Percentiles rank a stretch among this genome's conserved stretches.
Conservation (phyloP, 2,113 vertebrate genomes). For the Cryptotis parvus region DNA sequence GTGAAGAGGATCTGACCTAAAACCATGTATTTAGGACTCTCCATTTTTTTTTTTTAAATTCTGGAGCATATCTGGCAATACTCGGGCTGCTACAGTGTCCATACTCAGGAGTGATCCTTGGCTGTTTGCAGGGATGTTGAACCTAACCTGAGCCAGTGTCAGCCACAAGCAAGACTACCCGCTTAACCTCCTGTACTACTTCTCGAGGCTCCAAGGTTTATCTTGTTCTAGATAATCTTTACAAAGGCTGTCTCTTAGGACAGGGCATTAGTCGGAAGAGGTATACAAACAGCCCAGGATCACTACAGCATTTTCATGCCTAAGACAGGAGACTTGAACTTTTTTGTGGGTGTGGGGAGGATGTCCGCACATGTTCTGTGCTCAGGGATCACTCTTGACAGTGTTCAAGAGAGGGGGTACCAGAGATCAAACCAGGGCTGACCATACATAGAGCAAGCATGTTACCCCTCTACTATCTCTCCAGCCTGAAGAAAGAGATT, state of each 20-base stretch:
- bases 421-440: not conserved
- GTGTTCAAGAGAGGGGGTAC: too few species aligned
- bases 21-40: not conserved
- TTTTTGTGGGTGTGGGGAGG: too few species aligned
- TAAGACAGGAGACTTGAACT: not conserved
- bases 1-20: not conserved
- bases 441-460: not conserved
- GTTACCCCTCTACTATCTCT: too few species aligned
- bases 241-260: not conserved
- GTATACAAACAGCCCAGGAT: not conserved
- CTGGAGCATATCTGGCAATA: too few species aligned
- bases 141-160: too few species aligned
- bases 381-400: too few species aligned
- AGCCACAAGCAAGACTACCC: too few species aligned
- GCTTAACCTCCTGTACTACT: not conserved
- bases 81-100: too few species aligned
- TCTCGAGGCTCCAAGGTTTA: not conserved
- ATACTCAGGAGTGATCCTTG: too few species aligned
- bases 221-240: conserved; percentile 1
- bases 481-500: not conserved
- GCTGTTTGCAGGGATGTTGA: too few species aligned
- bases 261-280: not conserved
- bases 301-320: not conserved
- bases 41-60: not conserved
- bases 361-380: too few species aligned